phyloP scores from a whole-genome alignment of 2,888 invertebrate species.

The Dascillus cervinus region DNA sequence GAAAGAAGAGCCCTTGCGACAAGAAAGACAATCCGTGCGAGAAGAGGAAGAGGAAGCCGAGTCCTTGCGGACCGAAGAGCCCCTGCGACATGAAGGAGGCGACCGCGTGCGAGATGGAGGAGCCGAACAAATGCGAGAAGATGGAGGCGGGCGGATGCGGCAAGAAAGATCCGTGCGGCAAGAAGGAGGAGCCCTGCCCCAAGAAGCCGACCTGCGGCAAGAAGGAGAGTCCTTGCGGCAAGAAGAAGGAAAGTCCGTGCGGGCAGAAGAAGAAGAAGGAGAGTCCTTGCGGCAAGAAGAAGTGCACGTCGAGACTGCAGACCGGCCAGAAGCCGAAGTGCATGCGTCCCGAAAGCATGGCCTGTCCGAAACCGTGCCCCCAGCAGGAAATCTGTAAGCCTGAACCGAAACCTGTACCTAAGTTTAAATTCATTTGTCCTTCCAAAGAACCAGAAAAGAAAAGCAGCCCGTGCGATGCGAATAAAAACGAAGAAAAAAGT shows the following conservation, averaged over 20 bases:
- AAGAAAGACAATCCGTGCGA: constrained; percentile 15
- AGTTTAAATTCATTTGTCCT: neutral
- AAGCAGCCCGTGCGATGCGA: too few species aligned
- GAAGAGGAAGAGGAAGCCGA: constrained; percentile 8
- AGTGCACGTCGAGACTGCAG: neutral
- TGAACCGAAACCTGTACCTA: neutral
- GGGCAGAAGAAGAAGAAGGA: neutral
- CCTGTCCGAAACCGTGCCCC: neutral
- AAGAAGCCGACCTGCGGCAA: constrained; percentile 1
- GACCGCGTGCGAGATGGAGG: constrained; percentile 8
- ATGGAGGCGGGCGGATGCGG: constrained; percentile 4
- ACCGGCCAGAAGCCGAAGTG: neutral
- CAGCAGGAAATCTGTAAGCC: neutral
- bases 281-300: too few species aligned
- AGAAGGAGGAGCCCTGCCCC: neutral
- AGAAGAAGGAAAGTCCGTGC: too few species aligned
- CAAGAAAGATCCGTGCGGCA: constrained; percentile 1
- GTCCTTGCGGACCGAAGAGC: constrained; percentile 8
- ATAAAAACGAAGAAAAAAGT: too few species aligned
- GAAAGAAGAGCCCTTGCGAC: too few species aligned
- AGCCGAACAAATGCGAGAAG: constrained; percentile 7
- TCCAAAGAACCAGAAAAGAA: neutral
- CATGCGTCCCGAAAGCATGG: neutral
- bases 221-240: too few species aligned
- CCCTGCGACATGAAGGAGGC: constrained; percentile 11